These are phyloP conservation scores for Venustaconcha ellipsiformis DNA, from an alignment of 1,140 invertebrate species.

Conservation along the genomic window DNA sequence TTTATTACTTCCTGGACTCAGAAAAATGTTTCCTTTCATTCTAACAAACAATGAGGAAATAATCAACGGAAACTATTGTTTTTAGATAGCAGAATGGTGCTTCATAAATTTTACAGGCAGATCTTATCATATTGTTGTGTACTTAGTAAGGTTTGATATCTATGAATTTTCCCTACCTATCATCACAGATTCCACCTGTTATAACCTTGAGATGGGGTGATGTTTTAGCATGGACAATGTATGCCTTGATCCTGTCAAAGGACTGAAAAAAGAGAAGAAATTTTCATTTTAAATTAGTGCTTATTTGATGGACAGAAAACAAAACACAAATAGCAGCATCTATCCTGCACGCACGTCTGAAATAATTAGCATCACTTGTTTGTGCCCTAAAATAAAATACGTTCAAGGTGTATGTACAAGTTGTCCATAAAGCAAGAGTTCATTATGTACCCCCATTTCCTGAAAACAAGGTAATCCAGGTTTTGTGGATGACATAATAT, in stretches of 20 bases:
- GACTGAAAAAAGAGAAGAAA: conserved; percentile 70
- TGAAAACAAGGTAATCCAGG: no score
- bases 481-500: no score
- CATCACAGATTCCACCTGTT: conserved; percentile 89
- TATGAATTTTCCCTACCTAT: conserved; percentile 73
- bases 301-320: neutral
- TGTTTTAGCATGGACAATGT: conserved; percentile 92
- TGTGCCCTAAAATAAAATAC: no score
- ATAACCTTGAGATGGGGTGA: conserved; percentile 82
- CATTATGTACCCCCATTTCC: no score
- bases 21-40: no score
- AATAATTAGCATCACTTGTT: neutral
- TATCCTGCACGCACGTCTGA: neutral
- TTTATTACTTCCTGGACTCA: no score
- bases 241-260: conserved; percentile 89
- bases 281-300: neutral
- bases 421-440: no score
- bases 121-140: neutral
- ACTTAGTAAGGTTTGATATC: neutral
- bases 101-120: no score
- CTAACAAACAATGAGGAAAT: no score
- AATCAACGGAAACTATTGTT: no score
- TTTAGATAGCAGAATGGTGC: no score
- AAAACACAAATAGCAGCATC: neutral
- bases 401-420: no score